Conservation (phyloP, 2,797 vertebrate genomes). For the Huso huso region DNA sequence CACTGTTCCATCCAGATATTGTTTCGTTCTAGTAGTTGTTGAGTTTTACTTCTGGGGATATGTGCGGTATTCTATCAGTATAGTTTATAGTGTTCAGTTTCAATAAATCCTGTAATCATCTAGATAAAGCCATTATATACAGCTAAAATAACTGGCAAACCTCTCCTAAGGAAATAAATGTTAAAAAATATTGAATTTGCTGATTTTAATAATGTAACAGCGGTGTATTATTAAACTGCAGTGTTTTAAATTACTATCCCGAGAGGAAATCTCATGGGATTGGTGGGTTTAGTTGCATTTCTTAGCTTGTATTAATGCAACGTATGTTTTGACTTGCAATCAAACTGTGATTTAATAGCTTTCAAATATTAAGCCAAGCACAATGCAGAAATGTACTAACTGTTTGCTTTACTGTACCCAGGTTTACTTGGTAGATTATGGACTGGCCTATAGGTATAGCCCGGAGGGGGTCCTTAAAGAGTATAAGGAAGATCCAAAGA, state of each 20-base stretch:
- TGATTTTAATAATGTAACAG: slow-evolving; percentile 60
- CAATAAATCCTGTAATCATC: too few species aligned
- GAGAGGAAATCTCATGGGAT: slow-evolving; percentile 41
- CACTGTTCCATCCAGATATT: too few species aligned
- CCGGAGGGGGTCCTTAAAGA: slow-evolving; percentile 77
- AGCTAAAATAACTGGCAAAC: slow-evolving; percentile 46
- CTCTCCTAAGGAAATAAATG: slow-evolving; percentile 46
- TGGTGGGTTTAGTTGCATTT: slow-evolving; percentile 21
- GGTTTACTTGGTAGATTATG: slow-evolving; percentile 93
- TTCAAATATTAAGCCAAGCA: not conserved
- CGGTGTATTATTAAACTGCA: slow-evolving; percentile 56
- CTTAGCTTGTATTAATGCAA: slow-evolving; percentile 20
- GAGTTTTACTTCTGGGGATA: too few species aligned
- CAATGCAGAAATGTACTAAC: not conserved
- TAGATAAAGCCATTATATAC: not conserved
- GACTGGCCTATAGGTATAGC: slow-evolving; percentile 85
- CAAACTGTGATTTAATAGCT: slow-evolving; percentile 4
- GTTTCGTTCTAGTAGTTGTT: too few species aligned
- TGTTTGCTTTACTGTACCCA: slow-evolving; percentile 32
- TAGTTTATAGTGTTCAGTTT: too few species aligned
- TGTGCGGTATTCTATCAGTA: too few species aligned
- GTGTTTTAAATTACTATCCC: slow-evolving; percentile 58
- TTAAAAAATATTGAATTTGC: slow-evolving; percentile 59
- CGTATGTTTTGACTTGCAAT: slow-evolving; percentile 22
- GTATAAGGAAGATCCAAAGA: slow-evolving; percentile 91